phyloP scores from a whole-genome alignment of 2,888 invertebrate species.

The Oxyteleia sp. region DNA sequence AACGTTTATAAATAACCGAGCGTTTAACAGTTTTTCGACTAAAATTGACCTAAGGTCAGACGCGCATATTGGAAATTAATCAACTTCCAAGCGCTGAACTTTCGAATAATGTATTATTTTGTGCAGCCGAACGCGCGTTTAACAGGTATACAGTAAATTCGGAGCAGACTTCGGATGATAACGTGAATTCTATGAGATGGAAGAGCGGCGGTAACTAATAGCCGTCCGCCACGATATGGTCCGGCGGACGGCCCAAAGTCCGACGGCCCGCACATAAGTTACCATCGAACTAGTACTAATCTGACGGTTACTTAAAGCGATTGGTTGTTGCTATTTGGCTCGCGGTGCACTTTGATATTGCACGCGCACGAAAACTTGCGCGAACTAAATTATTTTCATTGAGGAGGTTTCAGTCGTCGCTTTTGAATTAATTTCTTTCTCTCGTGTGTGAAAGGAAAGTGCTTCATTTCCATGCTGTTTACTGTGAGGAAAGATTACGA shows the following conservation, averaged over 20 bases:
- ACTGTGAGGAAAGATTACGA: too few relatives aligned
- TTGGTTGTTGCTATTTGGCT: constrained; percentile 43
- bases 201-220: constrained; percentile 65
- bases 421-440: too few relatives aligned
- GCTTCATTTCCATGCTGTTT: too few relatives aligned
- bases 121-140: constrained; percentile 18
- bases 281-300: constrained; percentile 59
- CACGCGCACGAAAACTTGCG: too few relatives aligned
- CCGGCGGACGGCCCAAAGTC: constrained; percentile 45
- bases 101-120: constrained; percentile 39
- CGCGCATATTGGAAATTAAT: too few relatives aligned
- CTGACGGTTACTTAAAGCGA: constrained; percentile 60
- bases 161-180: constrained; percentile 48
- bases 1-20: too few relatives aligned
- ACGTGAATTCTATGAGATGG: constrained; percentile 62
- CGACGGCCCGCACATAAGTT: constrained; percentile 61
- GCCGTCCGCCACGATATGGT: constrained; percentile 56
- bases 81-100: neutral
- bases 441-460: too few relatives aligned
- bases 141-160: constrained; percentile 31
- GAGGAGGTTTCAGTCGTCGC: too few relatives aligned
- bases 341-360: constrained; percentile 36
- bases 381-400: too few relatives aligned
- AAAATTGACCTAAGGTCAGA: too few relatives aligned
- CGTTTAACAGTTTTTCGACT: too few relatives aligned